Base-by-base conservation (phyloP, 2,797 vertebrate genomes). In the Rhodeus uyekii region DNA sequence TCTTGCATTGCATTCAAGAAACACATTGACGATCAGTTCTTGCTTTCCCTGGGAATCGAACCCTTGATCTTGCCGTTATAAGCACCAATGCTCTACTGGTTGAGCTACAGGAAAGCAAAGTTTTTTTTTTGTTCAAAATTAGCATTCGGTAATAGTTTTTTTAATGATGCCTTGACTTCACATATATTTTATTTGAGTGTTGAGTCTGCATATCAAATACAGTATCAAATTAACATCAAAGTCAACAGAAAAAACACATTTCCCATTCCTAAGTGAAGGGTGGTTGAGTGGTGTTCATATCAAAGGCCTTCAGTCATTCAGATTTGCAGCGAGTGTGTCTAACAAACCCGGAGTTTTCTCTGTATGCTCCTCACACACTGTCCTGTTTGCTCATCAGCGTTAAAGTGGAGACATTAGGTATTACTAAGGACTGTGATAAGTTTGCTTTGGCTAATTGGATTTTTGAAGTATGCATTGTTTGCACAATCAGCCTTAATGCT, bases 361-460 rank as follows among this genome's bases (percentile, higher is more conserved):
- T 22, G 53, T 24, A 48, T 76, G 61, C 61, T 68, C 46, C 29
- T 6, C 29, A 65, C 72, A 68, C 27, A 46, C 50, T 10, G 29
- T 69, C 50, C 32, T 48, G 74, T 83, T 83, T 80, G 63, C 63
- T 85, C 78, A 81, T 83, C 81, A 87, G 72, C 16, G 53, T 38
- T 71, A 83, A 87, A 78, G 71, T 78, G 69, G 85, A 87, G 60
- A 76, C 75, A 85, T 85, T 85, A 85, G 84, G 78, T 87, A 79
- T 86, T 77, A 34, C 64, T 88, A 87, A 91, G 83, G 83, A 87
- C 86, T 86, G 78, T 87, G 84, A 74, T 76, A 78, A 85, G 84
- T 89, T 90, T 89, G 83, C 87, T 85, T 85, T 80, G 75, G 83
- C 79, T 91, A 75, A 93, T 92, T 92, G 86, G 87, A 90, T 91